phyloP scores from a whole-genome alignment of 2,797 vertebrate genomes.

The Dipus sagitta region DNA sequence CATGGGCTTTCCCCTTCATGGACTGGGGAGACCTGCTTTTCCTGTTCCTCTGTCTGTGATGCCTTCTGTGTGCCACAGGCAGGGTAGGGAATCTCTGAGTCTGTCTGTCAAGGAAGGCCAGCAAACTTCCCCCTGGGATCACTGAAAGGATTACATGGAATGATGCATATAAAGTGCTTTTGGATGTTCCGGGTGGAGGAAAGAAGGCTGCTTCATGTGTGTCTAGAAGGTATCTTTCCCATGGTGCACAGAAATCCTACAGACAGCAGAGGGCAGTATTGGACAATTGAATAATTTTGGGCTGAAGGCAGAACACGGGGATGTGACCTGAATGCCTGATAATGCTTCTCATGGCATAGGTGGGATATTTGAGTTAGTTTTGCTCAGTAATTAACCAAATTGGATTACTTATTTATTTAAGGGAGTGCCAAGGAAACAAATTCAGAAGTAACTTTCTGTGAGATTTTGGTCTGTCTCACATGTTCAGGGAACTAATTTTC shows the following conservation, averaged over 20 bases:
- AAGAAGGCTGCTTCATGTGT: neutral
- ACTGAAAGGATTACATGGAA: neutral
- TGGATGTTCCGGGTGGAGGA: too few relatives aligned
- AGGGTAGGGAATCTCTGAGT: neutral
- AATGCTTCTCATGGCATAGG: neutral
- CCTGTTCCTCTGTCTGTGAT: fast-evolving
- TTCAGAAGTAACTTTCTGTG: neutral
- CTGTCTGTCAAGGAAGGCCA: neutral
- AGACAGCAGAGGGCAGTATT: constrained; percentile 28
- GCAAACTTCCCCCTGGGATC: fast-evolving
- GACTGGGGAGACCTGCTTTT: neutral
- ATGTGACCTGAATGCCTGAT: neutral
- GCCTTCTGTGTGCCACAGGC: neutral
- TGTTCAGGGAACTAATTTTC: neutral
- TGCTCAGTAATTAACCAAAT: neutral
- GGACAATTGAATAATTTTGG: neutral
- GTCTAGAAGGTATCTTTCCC: neutral
- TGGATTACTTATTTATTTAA: neutral
- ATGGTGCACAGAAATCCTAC: fast-evolving
- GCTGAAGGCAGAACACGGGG: fast-evolving
- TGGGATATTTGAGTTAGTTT: neutral
- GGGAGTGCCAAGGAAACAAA: neutral
- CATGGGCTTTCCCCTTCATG: fast-evolving
- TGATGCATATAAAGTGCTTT: fast-evolving
- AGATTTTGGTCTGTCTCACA: neutral